These are phyloP conservation scores for Sebastolobus alascanus DNA, from an alignment of 2,797 vertebrate genomes.

Conservation along the genomic window DNA sequence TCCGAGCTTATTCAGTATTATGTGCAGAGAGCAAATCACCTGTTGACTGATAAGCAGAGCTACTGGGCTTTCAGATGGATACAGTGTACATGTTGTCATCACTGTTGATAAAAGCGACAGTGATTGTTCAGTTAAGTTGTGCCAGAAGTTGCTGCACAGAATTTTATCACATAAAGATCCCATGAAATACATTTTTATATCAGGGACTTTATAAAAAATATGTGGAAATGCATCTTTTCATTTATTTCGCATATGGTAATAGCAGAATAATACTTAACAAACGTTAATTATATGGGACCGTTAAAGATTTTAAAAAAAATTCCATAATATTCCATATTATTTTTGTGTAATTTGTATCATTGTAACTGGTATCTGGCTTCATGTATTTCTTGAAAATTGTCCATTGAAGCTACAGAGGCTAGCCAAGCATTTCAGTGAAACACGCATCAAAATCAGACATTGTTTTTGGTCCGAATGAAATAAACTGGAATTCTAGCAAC, in stretches of 20 bases:
- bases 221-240: not conserved
- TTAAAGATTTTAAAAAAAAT: not conserved
- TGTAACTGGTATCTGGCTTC: not conserved
- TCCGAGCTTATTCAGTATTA: slow-evolving; percentile 67
- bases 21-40: slow-evolving; percentile 47
- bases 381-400: not conserved
- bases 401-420: not conserved
- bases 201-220: not conserved
- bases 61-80: not conserved
- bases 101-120: not conserved
- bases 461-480: not conserved
- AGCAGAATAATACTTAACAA: not conserved
- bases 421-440: not conserved
- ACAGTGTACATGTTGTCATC: too few relatives aligned
- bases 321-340: not conserved
- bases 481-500: not conserved
- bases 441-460: not conserved
- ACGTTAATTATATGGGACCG: not conserved
- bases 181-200: not conserved
- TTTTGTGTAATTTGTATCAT: not conserved
- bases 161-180: too few relatives aligned
- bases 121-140: not conserved
- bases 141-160: not conserved
- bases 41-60: slow-evolving; percentile 28
- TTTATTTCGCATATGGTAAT: not conserved